These are phyloP conservation scores for Cryptus armator DNA, from an alignment of 2,888 invertebrate species.

Conservation along the genomic window DNA sequence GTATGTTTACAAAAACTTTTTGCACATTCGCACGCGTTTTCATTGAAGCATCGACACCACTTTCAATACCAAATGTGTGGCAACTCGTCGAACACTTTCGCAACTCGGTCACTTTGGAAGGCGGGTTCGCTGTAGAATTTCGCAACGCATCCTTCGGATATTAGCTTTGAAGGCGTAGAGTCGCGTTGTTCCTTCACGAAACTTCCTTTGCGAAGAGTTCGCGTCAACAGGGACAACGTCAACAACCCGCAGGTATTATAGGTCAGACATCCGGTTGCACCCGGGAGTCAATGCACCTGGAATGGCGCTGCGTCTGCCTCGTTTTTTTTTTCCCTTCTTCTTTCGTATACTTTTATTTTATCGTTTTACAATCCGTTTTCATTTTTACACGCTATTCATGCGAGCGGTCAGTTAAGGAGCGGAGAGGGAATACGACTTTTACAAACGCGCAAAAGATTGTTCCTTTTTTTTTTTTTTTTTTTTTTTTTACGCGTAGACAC, in stretches of 20 bases:
- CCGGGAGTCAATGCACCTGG: slow-evolving; percentile 78
- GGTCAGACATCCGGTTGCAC: slow-evolving; percentile 76
- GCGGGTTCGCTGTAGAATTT: neutral
- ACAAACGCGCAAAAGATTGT: slow-evolving; percentile 7
- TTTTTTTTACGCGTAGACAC: slow-evolving; percentile 2
- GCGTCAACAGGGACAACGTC: slow-evolving; percentile 1
- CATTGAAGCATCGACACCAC: slow-evolving; percentile 31
- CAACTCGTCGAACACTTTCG: neutral
- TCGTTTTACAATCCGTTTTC: slow-evolving; percentile 36
- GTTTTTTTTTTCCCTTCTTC: neutral
- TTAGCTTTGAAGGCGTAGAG: neutral
- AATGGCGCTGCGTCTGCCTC: slow-evolving; percentile 39
- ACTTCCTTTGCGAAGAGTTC: neutral
- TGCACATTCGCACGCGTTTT: slow-evolving; percentile 23
- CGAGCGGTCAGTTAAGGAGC: slow-evolving; percentile 14
- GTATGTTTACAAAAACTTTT: slow-evolving; percentile 36
- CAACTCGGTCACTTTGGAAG: neutral
- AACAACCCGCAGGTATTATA: slow-evolving; percentile 70
- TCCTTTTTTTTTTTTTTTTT: slow-evolving; percentile 20
- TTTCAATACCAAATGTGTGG: neutral
- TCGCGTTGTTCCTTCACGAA: neutral
- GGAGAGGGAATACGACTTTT: neutral
- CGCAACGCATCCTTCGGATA: neutral
- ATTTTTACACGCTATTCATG: slow-evolving; percentile 23
- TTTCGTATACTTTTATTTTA: neutral